Evolutionary conservation across 2,888 invertebrate species (phyloP).

Genomic region (Ornithoptera priamus): DNA sequence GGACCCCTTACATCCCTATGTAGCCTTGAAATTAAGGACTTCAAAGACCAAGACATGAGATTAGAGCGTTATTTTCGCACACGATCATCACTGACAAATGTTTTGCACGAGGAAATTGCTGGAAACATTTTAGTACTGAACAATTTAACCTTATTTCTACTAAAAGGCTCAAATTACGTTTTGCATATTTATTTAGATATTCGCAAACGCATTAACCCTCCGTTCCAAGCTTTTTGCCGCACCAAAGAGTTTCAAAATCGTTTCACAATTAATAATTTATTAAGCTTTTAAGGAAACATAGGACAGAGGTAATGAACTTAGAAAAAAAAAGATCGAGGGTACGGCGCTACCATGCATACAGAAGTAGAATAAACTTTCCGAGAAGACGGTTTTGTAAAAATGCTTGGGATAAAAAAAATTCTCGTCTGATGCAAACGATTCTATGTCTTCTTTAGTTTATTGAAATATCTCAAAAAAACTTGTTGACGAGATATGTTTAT

Average conservation of each 20-base stretch:
- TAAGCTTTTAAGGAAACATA: slow-evolving; percentile 58
- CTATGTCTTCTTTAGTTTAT: no score
- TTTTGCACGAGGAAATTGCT: not conserved
- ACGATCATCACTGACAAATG: not conserved
- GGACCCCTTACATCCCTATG: no score
- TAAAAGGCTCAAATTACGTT: slow-evolving; percentile 37
- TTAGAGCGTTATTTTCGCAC: not conserved
- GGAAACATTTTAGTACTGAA: not conserved
- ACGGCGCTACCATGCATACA: slow-evolving; percentile 44
- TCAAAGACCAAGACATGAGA: not conserved
- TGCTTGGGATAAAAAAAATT: slow-evolving; percentile 38
- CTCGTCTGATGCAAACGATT: not conserved
- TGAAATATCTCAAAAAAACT: no score
- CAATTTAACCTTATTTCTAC: not conserved
- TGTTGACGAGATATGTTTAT: no score
- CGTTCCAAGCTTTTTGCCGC: slow-evolving; percentile 40
- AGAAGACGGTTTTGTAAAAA: slow-evolving; percentile 52
- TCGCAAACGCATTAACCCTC: slow-evolving; percentile 49
- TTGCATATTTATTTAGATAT: slow-evolving; percentile 48
- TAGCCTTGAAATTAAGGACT: not conserved
- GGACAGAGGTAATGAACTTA: slow-evolving; percentile 50
- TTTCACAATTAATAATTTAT: slow-evolving; percentile 65
- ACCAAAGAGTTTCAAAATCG: slow-evolving; percentile 52
- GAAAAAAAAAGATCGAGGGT: slow-evolving; percentile 42
- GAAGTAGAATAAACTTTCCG: slow-evolving; percentile 51